Percentiles rank a stretch among this genome's conserved stretches.
Conservation (phyloP, 2,113 vertebrate genomes). For the Antechinus stuartii region DNA sequence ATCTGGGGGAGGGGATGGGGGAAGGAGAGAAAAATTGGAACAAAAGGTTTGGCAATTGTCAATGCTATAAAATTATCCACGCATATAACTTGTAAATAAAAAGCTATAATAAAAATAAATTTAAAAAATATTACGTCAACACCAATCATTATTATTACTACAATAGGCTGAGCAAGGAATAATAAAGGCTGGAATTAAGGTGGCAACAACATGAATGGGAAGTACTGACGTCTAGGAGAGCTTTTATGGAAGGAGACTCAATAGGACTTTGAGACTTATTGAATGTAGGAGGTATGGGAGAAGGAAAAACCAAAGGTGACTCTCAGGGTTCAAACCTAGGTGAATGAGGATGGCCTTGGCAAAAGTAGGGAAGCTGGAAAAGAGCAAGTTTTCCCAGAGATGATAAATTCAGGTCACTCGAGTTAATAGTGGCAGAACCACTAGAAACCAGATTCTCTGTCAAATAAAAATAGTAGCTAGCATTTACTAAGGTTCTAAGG, state of each 20-base stretch:
- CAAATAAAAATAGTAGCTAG: not conserved
- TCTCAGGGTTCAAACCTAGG: not conserved
- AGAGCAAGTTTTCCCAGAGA: not conserved
- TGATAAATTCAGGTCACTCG: not conserved
- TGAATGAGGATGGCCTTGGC: not conserved
- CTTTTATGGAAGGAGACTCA: not conserved
- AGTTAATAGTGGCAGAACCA: not conserved
- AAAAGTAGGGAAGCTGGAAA: not conserved
- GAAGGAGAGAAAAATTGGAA: too few relatives aligned
- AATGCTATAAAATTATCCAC: too few relatives aligned
- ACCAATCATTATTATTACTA: not conserved
- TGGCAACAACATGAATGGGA: not conserved
- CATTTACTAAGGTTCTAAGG: not conserved
- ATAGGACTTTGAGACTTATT: not conserved
- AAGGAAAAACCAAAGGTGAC: not conserved
- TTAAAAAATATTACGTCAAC: not conserved
- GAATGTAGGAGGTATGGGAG: not conserved
- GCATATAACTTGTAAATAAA: too few relatives aligned
- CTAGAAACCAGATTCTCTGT: not conserved
- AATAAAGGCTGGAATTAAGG: not conserved
- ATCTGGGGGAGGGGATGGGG: too few relatives aligned
- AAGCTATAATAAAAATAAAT: too few relatives aligned
- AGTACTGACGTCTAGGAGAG: not conserved
- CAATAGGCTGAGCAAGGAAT: not conserved
- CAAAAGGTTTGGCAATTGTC: too few relatives aligned